These are phyloP conservation scores for Galeopsomyia nigrocyanea DNA, from an alignment of 2,888 invertebrate genomes.

Conservation along the genomic window DNA sequence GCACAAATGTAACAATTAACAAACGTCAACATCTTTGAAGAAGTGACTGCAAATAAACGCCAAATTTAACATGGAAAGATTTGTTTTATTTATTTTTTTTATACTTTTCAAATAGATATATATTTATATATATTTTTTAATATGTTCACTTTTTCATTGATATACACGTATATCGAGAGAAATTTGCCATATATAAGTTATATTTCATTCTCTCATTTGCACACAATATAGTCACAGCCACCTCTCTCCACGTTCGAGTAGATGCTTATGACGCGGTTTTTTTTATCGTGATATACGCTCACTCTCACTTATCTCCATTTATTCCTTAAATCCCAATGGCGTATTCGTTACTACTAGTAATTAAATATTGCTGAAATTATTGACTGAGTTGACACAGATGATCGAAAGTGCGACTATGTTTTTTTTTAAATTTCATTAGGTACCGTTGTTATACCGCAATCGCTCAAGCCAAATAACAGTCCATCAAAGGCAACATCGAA, in stretches of 20 bases:
- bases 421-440: slow-evolving; percentile 19
- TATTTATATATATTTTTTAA: slow-evolving; percentile 33
- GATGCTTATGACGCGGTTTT: slow-evolving; percentile 47
- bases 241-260: slow-evolving; percentile 58
- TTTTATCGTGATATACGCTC: slow-evolving; percentile 22
- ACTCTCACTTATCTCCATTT: slow-evolving; percentile 26
- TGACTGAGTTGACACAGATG: slow-evolving; percentile 48
- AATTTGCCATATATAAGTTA: slow-evolving; percentile 36
- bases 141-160: slow-evolving; percentile 42
- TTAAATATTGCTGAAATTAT: slow-evolving; percentile 56
- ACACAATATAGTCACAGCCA: slow-evolving; percentile 64
- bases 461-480: slow-evolving; percentile 26
- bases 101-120: slow-evolving; percentile 37
- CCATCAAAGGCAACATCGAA: background rate
- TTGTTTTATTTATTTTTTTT: slow-evolving; percentile 25
- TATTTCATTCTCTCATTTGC: slow-evolving; percentile 52
- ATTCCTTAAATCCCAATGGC: slow-evolving; percentile 47
- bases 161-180: slow-evolving; percentile 40
- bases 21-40: slow-evolving; percentile 43
- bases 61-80: slow-evolving; percentile 46
- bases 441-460: slow-evolving; percentile 26
- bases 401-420: slow-evolving; percentile 23
- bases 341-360: slow-evolving; percentile 47
- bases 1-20: slow-evolving; percentile 50
- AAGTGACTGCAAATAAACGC: slow-evolving; percentile 41